Evolutionary conservation across 2,113 vertebrate genomes (phyloP).

Genomic region (Ophiodon elongatus): DNA sequence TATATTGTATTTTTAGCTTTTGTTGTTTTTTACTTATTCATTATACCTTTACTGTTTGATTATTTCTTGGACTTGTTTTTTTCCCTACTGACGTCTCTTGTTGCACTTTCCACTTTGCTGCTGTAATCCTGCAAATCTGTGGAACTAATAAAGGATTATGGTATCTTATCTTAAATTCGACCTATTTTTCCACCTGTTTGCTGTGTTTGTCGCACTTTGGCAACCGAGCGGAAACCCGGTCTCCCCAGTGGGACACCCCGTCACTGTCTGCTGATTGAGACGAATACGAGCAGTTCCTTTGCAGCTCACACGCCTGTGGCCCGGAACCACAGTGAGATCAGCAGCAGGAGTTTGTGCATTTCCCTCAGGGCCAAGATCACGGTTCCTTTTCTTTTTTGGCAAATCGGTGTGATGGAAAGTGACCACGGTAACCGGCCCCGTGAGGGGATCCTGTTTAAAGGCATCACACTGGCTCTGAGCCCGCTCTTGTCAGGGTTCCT

Average conservation of each 20-base stretch:
- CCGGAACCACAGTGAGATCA: conserved; percentile 52
- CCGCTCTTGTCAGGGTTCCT: conserved; percentile 17
- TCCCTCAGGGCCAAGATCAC: conserved; percentile 61
- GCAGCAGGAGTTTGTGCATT: conserved; percentile 41
- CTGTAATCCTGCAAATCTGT: neutral
- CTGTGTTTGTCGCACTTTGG: neutral
- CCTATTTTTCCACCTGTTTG: neutral
- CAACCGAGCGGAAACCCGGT: neutral
- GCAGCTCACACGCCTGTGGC: conserved; percentile 45
- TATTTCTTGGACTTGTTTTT: neutral
- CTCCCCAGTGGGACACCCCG: neutral
- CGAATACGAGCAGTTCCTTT: conserved; percentile 50
- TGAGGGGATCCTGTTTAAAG: conserved; percentile 59
- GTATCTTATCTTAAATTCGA: neutral
- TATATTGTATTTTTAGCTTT: neutral
- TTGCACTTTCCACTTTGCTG: neutral
- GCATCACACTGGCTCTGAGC: conserved; percentile 37
- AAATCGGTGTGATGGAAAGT: conserved; percentile 80
- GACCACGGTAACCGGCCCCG: conserved; percentile 80
- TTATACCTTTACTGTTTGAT: neutral
- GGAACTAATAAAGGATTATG: neutral
- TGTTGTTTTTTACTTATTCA: neutral
- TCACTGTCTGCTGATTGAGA: conserved; percentile 39
- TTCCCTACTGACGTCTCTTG: neutral
- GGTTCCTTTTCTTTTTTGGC: conserved; percentile 55